phyloP scores from a whole-genome alignment of 2,888 invertebrate genomes.

The Leucophenga maculata region DNA sequence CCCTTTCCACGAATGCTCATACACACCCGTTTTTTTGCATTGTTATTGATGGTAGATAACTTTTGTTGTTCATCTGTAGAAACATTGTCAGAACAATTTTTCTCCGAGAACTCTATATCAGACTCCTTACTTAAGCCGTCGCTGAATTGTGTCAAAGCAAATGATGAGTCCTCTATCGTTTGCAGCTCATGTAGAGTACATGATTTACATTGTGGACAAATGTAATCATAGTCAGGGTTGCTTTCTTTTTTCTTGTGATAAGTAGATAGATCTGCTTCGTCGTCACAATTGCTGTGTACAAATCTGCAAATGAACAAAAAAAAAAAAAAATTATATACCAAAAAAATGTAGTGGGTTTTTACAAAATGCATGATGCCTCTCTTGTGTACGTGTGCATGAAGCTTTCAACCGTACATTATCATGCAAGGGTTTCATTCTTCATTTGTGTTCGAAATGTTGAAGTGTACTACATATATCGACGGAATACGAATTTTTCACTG shows the following conservation, averaged over 20 bases:
- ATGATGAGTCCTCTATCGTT: slow-evolving; percentile 12
- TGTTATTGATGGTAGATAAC: slow-evolving; percentile 68
- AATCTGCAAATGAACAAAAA: slow-evolving; percentile 71
- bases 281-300: slow-evolving; percentile 94
- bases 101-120: slow-evolving; percentile 69
- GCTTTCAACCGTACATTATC: too few relatives aligned
- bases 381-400: too few relatives aligned
- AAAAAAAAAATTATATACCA: neutral
- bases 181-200: slow-evolving; percentile 68
- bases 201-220: slow-evolving; percentile 88
- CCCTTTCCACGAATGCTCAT: slow-evolving; percentile 75
- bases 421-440: too few relatives aligned
- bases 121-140: slow-evolving; percentile 75
- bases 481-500: too few relatives aligned
- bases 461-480: too few relatives aligned
- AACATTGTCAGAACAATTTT: slow-evolving; percentile 71
- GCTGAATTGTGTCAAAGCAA: slow-evolving; percentile 35
- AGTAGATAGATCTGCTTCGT: slow-evolving; percentile 85
- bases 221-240: slow-evolving; percentile 89
- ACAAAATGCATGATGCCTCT: too few relatives aligned
- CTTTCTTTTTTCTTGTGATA: slow-evolving; percentile 85
- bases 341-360: slow-evolving; percentile 42
- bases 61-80: slow-evolving; percentile 47
- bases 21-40: slow-evolving; percentile 84
- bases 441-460: too few relatives aligned